These are phyloP conservation scores for Helarctos malayanus DNA, from an alignment of 2,797 vertebrate genomes.

Conservation along the genomic window DNA sequence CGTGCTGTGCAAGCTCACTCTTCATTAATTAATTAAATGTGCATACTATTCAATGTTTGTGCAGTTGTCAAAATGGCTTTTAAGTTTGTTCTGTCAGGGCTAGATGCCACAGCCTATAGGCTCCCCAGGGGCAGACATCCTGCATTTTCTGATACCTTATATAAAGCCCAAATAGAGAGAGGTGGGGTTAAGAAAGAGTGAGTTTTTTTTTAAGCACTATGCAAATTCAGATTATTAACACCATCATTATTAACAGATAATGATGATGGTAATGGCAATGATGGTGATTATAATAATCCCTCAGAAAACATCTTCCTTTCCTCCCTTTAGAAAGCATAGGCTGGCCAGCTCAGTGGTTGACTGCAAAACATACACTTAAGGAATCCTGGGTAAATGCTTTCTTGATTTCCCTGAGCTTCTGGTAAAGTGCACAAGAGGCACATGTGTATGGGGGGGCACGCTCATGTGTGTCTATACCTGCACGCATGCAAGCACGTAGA, in stretches of 20 bases:
- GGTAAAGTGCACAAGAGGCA: not conserved
- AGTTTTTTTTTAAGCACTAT: not conserved
- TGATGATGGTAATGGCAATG: not conserved
- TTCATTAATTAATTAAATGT: not conserved
- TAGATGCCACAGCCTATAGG: not conserved
- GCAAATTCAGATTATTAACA: conserved; percentile 54
- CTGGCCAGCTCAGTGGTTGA: not conserved
- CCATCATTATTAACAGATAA: conserved; percentile 37
- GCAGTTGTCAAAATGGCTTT: conserved; percentile 37
- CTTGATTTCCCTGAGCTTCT: conserved; percentile 48
- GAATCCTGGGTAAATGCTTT: conserved; percentile 40
- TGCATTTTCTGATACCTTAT: not conserved
- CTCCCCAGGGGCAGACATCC: not conserved
- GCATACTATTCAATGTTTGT: not conserved
- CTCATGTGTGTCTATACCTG: not conserved
- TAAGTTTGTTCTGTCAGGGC: not conserved
- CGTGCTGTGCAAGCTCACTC: not conserved
- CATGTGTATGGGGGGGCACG: not conserved
- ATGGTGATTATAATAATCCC: conserved; percentile 25
- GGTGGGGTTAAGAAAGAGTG: not conserved
- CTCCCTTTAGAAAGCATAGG: not conserved
- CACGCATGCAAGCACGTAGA: not conserved
- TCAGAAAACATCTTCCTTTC: conserved; percentile 20
- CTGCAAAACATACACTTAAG: not conserved
- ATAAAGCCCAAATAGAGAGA: not conserved